A percentile compares a stretch with the other conserved stretches of the same genome.
Conservation (phyloP, 2,888 invertebrate genomes). For the Notodonta dromedarius region DNA sequence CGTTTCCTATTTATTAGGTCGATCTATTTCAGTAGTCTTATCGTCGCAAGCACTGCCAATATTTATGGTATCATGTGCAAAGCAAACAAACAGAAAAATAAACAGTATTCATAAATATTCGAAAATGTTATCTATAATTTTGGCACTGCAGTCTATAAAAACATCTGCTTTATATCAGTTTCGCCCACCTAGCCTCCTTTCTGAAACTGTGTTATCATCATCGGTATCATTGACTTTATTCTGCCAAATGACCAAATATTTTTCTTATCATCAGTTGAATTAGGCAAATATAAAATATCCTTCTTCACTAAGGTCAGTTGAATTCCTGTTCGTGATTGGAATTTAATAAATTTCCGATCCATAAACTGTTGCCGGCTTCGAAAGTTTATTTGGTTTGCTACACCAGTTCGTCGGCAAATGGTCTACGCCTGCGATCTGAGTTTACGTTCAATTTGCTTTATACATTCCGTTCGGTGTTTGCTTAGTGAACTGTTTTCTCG, state of each 20-base stretch:
- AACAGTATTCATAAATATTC: neutral
- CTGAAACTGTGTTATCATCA: no score
- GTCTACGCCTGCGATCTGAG: conserved; percentile 17
- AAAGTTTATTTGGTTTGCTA: conserved; percentile 28
- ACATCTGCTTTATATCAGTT: neutral
- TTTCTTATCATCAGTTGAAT: no score
- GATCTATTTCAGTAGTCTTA: conserved; percentile 69
- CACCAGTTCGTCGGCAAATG: conserved; percentile 10
- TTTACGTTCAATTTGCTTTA: conserved; percentile 18
- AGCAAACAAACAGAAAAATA: conserved; percentile 28
- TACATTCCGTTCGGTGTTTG: conserved; percentile 17
- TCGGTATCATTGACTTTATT: no score
- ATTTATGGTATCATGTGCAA: conserved; percentile 50
- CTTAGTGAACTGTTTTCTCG: neutral
- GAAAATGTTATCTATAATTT: conserved; percentile 1
- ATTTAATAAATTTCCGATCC: conserved; percentile 14
- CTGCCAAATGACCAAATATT: no score
- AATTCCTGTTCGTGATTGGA: neutral
- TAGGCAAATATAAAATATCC: neutral
- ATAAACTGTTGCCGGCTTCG: conserved; percentile 11
- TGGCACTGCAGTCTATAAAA: neutral
- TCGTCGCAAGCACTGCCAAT: conserved; percentile 62
- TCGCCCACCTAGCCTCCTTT: no score
- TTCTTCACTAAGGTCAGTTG: neutral
- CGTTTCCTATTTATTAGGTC: conserved; percentile 75